Evolutionary conservation across 2,113 vertebrate species (phyloP).

Genomic region (Hyperoodon ampullatus): DNA sequence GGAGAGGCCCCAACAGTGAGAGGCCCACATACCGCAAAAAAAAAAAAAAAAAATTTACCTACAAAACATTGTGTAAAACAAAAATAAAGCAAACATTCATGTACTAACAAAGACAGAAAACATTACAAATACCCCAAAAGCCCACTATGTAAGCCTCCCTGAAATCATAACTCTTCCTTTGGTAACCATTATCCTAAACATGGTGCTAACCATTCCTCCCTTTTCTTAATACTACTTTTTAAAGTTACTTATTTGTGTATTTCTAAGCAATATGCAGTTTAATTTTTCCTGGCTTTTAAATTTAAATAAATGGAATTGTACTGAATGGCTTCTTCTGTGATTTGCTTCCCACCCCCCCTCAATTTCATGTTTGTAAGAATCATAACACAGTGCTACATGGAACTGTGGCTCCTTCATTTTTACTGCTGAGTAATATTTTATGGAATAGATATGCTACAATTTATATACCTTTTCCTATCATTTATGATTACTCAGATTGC

Average conservation of each 20-base stretch:
- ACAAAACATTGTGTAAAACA: not conserved
- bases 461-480: not conserved
- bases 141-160: not conserved
- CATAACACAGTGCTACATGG: not conserved
- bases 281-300: slow-evolving; percentile 7
- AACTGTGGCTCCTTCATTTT: not conserved
- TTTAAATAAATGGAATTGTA: slow-evolving; percentile 3
- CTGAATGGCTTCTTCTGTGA: not conserved
- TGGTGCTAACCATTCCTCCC: not conserved
- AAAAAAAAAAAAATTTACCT: not conserved
- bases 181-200: not conserved
- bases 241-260: not conserved
- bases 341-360: not conserved
- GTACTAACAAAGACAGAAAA: not conserved
- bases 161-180: not conserved
- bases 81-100: not conserved
- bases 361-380: not conserved
- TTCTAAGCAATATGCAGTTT: not conserved
- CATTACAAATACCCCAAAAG: not conserved
- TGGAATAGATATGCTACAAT: not conserved
- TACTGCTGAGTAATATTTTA: not conserved
- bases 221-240: not conserved
- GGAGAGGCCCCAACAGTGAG: too few relatives aligned
- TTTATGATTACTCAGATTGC: not conserved
- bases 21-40: too few relatives aligned